Conservation (phyloP, 2,888 invertebrate genomes). For the Argyresthia albistria region DNA sequence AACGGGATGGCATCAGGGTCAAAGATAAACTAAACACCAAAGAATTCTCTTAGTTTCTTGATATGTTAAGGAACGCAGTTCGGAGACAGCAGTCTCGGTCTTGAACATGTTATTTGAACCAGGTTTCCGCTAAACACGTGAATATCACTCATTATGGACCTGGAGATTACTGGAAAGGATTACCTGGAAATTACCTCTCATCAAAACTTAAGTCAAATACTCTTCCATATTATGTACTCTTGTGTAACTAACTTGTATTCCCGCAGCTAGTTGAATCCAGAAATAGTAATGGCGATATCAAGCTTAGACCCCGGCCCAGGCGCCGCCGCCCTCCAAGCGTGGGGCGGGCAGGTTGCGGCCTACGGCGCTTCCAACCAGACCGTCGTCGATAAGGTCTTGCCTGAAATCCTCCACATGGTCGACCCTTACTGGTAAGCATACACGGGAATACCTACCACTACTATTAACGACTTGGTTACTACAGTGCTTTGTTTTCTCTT, state of each 20-base stretch:
- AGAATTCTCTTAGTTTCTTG: neutral
- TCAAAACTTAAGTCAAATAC: neutral
- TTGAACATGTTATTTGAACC: no score
- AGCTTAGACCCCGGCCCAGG: conserved; percentile 59
- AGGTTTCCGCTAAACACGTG: no score
- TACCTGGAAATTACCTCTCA: neutral
- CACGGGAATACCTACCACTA: neutral
- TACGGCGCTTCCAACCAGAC: conserved; percentile 78
- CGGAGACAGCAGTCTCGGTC: neutral
- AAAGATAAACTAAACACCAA: no score
- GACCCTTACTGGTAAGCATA: conserved; percentile 82
- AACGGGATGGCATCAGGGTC: no score
- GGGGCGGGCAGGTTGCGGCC: conserved; percentile 60
- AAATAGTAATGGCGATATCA: conserved; percentile 41
- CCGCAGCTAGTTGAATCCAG: neutral
- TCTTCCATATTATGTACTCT: no score
- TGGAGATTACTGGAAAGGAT: no score
- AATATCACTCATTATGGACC: no score
- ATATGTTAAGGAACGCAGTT: neutral
- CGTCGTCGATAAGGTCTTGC: conserved; percentile 85
- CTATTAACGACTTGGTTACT: no score
- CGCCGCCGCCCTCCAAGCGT: conserved; percentile 56
- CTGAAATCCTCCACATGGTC: conserved; percentile 83
- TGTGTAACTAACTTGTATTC: neutral
- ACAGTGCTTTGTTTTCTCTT: no score